Conservation (phyloP, 2,113 vertebrate species). For the Syngnathus scovelli region DNA sequence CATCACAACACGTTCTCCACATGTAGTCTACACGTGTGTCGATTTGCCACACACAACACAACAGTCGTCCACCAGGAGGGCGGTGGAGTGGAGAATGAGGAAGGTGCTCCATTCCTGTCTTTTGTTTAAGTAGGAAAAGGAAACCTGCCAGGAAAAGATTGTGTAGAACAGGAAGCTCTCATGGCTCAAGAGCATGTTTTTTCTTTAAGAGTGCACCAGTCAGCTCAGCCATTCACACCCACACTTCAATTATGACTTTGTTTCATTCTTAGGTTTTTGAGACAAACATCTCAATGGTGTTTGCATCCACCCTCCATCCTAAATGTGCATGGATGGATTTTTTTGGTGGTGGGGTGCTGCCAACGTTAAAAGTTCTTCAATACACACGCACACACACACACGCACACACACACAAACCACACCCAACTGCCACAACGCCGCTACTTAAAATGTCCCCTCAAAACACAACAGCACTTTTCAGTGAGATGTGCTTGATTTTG, state of each 20-base stretch:
- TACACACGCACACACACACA: slow-evolving; percentile 36
- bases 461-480: slow-evolving; percentile 12
- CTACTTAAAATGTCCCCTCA: slow-evolving; percentile 38
- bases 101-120: slow-evolving; percentile 75
- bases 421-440: slow-evolving; percentile 61
- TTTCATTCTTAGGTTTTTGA: slow-evolving; percentile 27
- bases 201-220: slow-evolving; percentile 72
- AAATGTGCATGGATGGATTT: slow-evolving; percentile 8
- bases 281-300: slow-evolving; percentile 8
- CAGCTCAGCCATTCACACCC: slow-evolving; percentile 76
- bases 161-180: slow-evolving; percentile 87
- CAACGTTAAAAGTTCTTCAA: slow-evolving; percentile 52
- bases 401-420: slow-evolving; percentile 57
- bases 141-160: slow-evolving; percentile 96
- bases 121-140: slow-evolving; percentile 94
- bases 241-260: slow-evolving; percentile 40
- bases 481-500: background rate
- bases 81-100: background rate
- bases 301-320: slow-evolving; percentile 10
- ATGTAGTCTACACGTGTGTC: slow-evolving; percentile 59
- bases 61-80: slow-evolving; percentile 34
- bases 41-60: slow-evolving; percentile 46
- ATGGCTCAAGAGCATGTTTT: slow-evolving; percentile 80
- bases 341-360: slow-evolving; percentile 25
- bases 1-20: slow-evolving; percentile 52